phyloP scores from a whole-genome alignment of 2,888 invertebrate species.

The Griposia aprilina region DNA sequence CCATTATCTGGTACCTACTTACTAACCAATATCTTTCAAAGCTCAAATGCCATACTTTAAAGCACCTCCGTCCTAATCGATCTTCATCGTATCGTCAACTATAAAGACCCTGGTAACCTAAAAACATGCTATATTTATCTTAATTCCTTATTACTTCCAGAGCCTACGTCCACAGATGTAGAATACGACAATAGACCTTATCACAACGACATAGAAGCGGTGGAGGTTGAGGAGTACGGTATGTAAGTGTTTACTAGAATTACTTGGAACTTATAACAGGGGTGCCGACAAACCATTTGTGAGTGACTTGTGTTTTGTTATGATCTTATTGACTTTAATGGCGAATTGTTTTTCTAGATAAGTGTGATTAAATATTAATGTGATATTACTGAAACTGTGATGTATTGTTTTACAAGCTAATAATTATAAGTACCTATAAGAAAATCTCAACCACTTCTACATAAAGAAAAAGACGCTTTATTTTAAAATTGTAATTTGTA shows the following conservation, averaged over 20 bases:
- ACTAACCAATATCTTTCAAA: not conserved
- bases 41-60: not conserved
- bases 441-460: not conserved
- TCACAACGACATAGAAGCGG: not conserved
- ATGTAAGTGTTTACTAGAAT: conserved; percentile 15
- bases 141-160: conserved; percentile 66
- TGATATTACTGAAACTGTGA: not conserved
- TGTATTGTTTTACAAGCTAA: not conserved
- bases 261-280: conserved; percentile 24
- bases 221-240: not conserved
- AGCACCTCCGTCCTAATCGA: not conserved
- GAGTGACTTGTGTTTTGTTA: conserved; percentile 57
- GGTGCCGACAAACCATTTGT: conserved; percentile 48
- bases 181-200: conserved; percentile 21
- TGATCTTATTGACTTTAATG: conserved; percentile 54
- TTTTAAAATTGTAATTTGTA: not conserved
- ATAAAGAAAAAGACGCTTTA: not conserved
- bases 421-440: not conserved
- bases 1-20: too few relatives aligned
- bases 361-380: conserved; percentile 28
- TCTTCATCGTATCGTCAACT: conserved; percentile 24
- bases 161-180: conserved; percentile 12
- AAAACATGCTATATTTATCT: conserved; percentile 70
- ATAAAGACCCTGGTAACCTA: conserved; percentile 56
- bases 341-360: conserved; percentile 36